Evolutionary conservation across 2,888 invertebrate species (phyloP).

Genomic region (Lottia gigantea): DNA sequence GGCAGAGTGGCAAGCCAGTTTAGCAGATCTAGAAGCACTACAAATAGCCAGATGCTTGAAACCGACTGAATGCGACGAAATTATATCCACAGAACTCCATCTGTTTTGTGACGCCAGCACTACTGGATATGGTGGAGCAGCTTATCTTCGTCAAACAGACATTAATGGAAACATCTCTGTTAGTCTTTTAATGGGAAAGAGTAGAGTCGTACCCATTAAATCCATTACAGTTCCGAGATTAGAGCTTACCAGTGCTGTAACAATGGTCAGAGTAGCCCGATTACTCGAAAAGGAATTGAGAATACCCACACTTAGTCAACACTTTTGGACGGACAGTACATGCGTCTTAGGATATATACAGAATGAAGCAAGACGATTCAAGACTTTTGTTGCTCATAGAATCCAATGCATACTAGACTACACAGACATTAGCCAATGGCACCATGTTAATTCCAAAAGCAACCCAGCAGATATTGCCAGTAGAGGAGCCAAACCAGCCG

Average conservation of each 20-base stretch:
- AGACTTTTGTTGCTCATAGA: background rate
- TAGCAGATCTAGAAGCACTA: background rate
- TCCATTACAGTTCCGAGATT: background rate
- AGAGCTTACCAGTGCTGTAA: background rate
- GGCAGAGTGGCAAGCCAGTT: too few species aligned
- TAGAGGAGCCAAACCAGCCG: too few species aligned
- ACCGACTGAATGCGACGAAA: background rate
- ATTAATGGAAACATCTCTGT: background rate
- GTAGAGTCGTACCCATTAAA: background rate
- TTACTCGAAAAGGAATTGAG: background rate
- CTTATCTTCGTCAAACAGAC: background rate
- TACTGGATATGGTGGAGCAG: background rate
- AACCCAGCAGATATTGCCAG: too few species aligned
- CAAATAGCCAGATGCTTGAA: background rate
- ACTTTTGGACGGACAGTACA: background rate
- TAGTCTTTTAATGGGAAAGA: background rate
- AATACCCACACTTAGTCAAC: too few species aligned
- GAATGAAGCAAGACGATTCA: background rate
- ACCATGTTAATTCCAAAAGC: too few species aligned
- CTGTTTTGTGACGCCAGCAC: background rate
- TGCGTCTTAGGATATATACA: background rate
- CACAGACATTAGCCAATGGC: background rate
- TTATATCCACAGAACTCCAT: background rate
- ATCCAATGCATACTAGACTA: background rate
- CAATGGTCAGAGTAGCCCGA: too few species aligned